Percentiles rank a stretch among this genome's conserved stretches.
Evolutionary conservation across 1,140 invertebrate species (phyloP).

Genomic region (Polyergus mexicanus): DNA sequence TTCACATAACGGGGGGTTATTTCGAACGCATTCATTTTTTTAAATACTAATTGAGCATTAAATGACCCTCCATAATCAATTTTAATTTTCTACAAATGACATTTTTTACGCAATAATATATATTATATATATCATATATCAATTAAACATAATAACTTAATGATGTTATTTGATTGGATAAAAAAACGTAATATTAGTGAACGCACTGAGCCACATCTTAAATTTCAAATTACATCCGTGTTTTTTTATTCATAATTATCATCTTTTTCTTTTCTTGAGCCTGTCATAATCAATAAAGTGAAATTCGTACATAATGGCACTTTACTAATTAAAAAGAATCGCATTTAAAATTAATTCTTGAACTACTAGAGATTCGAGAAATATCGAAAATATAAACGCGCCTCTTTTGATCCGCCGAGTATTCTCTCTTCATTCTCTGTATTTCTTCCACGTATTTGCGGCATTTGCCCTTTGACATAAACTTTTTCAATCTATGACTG

Average conservation of each 20-base stretch:
- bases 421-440: constrained; percentile 34
- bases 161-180: background rate
- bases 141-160: background rate
- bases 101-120: background rate
- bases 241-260: constrained; percentile 27
- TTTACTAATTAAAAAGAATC: constrained; percentile 14
- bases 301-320: background rate
- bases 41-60: background rate
- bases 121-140: too few species aligned
- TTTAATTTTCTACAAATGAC: background rate
- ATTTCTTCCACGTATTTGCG: constrained; percentile 26
- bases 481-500: constrained; percentile 53
- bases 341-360: constrained; percentile 18
- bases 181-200: constrained; percentile 21
- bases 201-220: background rate
- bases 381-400: constrained; percentile 50
- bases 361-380: constrained; percentile 27
- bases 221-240: too few species aligned
- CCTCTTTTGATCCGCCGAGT: constrained; percentile 39
- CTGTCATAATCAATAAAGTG: background rate
- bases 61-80: background rate
- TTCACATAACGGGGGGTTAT: background rate
- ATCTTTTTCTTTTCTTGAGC: background rate
- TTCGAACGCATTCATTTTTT: background rate
- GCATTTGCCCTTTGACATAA: constrained; percentile 43